These are phyloP conservation scores for Rotaria macrura DNA, from an alignment of 2,888 invertebrate species.

Conservation along the genomic window DNA sequence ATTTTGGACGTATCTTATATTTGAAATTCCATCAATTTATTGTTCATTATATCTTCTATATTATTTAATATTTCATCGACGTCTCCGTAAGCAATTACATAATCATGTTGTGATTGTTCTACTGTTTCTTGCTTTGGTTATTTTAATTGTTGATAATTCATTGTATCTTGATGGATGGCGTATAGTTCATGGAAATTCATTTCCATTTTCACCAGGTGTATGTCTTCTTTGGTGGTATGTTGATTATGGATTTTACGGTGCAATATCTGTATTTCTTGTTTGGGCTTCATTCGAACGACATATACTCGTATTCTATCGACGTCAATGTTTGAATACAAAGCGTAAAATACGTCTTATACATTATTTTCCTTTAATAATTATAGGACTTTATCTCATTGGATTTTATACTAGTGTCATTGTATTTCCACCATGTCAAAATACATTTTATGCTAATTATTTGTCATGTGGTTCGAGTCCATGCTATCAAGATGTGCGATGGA, in stretches of 20 bases:
- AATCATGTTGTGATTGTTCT: not conserved
- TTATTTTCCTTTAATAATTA: not conserved
- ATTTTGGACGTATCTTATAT: not conserved
- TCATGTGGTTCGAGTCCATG: not conserved
- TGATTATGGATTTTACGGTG: not conserved
- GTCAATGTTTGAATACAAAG: not conserved
- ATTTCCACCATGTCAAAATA: not conserved
- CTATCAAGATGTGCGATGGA: not conserved
- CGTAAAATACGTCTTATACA: not conserved
- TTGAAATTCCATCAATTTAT: not conserved
- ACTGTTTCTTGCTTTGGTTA: not conserved
- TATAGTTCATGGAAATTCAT: not conserved
- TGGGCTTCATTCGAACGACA: not conserved
- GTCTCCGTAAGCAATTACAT: not conserved
- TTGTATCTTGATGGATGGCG: not conserved
- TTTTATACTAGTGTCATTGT: not conserved
- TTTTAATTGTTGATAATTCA: not conserved
- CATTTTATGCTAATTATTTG: not conserved
- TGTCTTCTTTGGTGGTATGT: not conserved
- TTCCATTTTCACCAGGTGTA: not conserved
- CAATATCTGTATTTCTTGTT: not conserved
- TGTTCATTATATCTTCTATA: not conserved
- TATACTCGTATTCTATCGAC: not conserved
- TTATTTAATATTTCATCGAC: not conserved
- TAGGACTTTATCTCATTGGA: not conserved